phyloP scores from a whole-genome alignment of 2,888 invertebrate species.

The Gymnosoma rotundatum region DNA sequence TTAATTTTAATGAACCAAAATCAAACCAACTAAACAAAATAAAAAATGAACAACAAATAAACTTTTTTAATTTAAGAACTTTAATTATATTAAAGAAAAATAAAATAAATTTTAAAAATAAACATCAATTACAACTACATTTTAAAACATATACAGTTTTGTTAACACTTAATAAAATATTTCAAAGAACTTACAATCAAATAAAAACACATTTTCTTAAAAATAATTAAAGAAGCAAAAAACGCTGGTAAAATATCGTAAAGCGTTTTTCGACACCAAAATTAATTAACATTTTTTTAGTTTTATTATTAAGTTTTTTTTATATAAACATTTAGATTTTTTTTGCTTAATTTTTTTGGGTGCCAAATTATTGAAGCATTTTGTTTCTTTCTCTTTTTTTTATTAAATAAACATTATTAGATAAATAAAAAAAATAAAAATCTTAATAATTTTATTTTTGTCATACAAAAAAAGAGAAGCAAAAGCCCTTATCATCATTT shows the following conservation, averaged over 20 bases:
- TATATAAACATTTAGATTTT: conserved; percentile 48
- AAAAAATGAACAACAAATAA: conserved; percentile 78
- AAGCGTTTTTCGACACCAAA: conserved; percentile 27
- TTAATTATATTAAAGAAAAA: conserved; percentile 48
- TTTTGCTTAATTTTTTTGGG: conserved; percentile 39
- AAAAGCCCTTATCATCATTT: conserved; percentile 69
- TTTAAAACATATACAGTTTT: conserved; percentile 60
- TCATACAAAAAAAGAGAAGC: conserved; percentile 46
- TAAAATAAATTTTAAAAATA: conserved; percentile 34
- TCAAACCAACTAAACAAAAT: conserved; percentile 36
- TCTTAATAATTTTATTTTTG: conserved; percentile 58
- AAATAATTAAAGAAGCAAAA: background rate
- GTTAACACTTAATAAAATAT: conserved; percentile 59
- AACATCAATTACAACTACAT: conserved; percentile 53
- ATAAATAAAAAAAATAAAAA: conserved; percentile 55
- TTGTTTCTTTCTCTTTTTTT: conserved; percentile 39
- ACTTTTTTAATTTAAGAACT: conserved; percentile 72
- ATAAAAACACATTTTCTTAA: conserved; percentile 33
- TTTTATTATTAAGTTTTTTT: conserved; percentile 65
- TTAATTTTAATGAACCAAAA: conserved; percentile 70
- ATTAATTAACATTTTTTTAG: conserved; percentile 52
- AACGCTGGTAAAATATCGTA: conserved; percentile 14
- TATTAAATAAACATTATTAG: conserved; percentile 59
- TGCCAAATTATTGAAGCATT: conserved; percentile 60
- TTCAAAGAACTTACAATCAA: conserved; percentile 10